Base-by-base conservation (phyloP, 2,797 vertebrate species). In the Argya squamiceps region DNA sequence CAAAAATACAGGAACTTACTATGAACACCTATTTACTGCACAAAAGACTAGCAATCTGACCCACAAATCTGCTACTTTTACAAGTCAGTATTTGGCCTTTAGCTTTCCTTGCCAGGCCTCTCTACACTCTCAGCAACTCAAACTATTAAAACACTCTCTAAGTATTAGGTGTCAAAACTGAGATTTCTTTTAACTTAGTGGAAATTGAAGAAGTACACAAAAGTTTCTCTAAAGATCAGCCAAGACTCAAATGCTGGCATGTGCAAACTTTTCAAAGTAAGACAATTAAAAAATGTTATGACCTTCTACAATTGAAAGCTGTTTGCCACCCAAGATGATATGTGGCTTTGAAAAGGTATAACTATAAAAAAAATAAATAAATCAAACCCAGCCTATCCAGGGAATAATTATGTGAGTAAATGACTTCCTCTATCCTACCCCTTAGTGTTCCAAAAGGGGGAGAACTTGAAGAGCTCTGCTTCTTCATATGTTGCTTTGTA, bases 381-480 rank as follows among this genome's bases (percentile, higher is more conserved):
- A 29, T 5, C 10, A 24, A 79, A 52, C 1, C 2, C 19, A 44
- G 5, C 5, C 67, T 70, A 55, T 34, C 82, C 22, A 70, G 18
- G 16, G 41, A 63, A 41, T 34, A 65, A 59, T 70, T 64, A 27
- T 1, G 3, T 3, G 4, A 73, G 6, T 60, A 65, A 65, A 32
- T 30, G 0, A 70, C 44, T 69, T 83, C 9, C 47, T 64, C 37
- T 0, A 0, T 13, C 18, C 19, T 6, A 49, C 6, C 5, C 17
- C 23, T 27, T 10, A 30, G 2, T 17, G 21, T 9, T 64, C 7
- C 2, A 0, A 4, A n/a, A 56, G 34, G 4, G 6, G 11, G 5
- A 52, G 34, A 71, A 67, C 41, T 75, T 49, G 7, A 15, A 86
- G 10, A 79, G 16, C 13, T 14, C 16, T 68, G 15, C 6, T 55